Evolutionary conservation across 1,140 invertebrate genomes (phyloP).

Genomic region (Drosophila kanapiae): DNA sequence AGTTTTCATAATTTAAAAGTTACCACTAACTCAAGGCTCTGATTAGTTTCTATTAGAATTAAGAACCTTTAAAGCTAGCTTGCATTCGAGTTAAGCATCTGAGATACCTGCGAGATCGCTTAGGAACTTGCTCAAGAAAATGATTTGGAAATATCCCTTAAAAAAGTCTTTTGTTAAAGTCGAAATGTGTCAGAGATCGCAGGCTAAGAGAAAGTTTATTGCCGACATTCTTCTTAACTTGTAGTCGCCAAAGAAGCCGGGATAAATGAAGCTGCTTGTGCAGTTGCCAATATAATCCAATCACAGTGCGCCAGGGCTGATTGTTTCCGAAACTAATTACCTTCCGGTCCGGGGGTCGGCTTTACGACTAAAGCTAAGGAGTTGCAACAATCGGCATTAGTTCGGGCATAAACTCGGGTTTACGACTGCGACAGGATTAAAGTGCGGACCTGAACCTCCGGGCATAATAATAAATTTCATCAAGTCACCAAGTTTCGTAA

Average conservation of each 20-base stretch:
- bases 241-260: background rate
- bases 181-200: no score
- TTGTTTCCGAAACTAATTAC: slow-evolving; percentile 49
- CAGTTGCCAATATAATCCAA: slow-evolving; percentile 29
- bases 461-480: slow-evolving; percentile 80
- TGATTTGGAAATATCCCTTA: no score
- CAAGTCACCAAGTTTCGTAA: slow-evolving; percentile 83
- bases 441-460: slow-evolving; percentile 6
- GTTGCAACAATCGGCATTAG: slow-evolving; percentile 53
- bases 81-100: no score
- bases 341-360: slow-evolving; percentile 9
- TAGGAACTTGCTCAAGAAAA: no score
- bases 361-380: slow-evolving; percentile 44
- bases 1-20: background rate
- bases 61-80: no score
- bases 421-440: slow-evolving; percentile 48
- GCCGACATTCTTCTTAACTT: background rate
- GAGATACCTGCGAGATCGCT: no score
- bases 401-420: slow-evolving; percentile 44
- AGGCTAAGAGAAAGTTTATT: no score
- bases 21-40: no score
- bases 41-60: no score
- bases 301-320: slow-evolving; percentile 15
- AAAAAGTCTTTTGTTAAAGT: no score
- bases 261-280: background rate